These are phyloP conservation scores for Hassar affinis DNA, from an alignment of 2,113 vertebrate genomes.

Conservation along the genomic window DNA sequence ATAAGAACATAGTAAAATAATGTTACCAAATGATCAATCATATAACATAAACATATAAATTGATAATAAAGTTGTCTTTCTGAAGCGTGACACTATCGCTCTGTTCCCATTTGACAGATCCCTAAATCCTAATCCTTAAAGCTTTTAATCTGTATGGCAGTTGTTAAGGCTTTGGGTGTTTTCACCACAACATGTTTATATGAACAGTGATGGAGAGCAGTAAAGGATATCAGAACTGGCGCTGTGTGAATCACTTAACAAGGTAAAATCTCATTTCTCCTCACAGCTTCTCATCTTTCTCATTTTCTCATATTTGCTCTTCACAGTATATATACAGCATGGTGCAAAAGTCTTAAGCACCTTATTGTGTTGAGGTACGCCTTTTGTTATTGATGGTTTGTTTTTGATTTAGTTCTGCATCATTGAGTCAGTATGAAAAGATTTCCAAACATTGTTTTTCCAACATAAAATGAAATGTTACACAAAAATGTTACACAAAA, in stretches of 20 bases:
- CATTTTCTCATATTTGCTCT: background rate
- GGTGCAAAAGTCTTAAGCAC: no score
- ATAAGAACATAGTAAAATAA: background rate
- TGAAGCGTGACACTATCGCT: background rate
- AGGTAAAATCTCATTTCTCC: constrained; percentile 57
- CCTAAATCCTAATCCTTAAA: constrained; percentile 61
- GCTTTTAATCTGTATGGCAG: constrained; percentile 59
- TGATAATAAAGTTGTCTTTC: background rate
- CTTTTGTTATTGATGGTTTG: no score
- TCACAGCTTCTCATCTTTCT: background rate
- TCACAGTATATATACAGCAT: no score
- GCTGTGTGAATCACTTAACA: constrained; percentile 1
- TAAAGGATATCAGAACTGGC: background rate
- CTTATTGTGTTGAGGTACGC: no score
- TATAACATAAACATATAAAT: background rate
- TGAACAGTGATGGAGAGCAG: constrained; percentile 18
- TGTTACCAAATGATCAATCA: background rate
- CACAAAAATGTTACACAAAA: no score
- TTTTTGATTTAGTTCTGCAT: no score
- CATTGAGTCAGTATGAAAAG: no score
- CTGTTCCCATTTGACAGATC: constrained; percentile 30
- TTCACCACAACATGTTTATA: constrained; percentile 34
- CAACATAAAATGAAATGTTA: no score
- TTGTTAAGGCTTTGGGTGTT: background rate
- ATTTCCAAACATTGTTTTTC: no score